These are phyloP conservation scores for Xiphophorus hellerii DNA, from an alignment of 2,113 vertebrate species.

Conservation along the genomic window DNA sequence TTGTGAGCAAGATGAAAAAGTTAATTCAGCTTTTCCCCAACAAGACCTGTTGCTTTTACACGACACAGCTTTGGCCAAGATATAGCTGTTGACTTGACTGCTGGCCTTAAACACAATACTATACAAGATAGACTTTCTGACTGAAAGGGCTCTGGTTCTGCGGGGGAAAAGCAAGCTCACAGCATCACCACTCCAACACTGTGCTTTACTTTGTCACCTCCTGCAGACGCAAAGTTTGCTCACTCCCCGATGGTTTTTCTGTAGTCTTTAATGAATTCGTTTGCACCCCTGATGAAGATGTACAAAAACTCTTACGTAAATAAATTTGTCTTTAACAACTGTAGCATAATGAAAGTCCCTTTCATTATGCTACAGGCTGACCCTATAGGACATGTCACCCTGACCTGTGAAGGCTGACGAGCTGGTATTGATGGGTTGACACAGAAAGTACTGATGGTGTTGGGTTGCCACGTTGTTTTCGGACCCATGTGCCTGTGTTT, in stretches of 20 bases:
- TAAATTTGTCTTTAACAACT: too few relatives aligned
- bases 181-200: background rate
- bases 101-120: background rate
- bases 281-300: background rate
- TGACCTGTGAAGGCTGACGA: slow-evolving; percentile 2
- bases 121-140: background rate
- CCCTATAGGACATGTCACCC: background rate
- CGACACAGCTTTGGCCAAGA: background rate
- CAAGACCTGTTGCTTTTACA: background rate
- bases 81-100: background rate
- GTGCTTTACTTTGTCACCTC: background rate
- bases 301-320: background rate
- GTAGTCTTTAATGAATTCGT: background rate
- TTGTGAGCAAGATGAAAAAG: background rate
- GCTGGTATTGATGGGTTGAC: slow-evolving; percentile 9
- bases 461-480: background rate
- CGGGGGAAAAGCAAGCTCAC: too few relatives aligned
- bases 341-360: too few relatives aligned
- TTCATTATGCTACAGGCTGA: background rate
- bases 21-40: background rate
- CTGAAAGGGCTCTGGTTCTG: background rate
- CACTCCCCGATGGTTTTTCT: background rate
- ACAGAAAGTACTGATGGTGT: slow-evolving; percentile 10
- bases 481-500: slow-evolving; percentile 20
- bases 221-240: too few relatives aligned